A percentile compares a stretch with the other conserved stretches of the same genome.
phyloP scores from a whole-genome alignment of 2,888 invertebrate species.

The Philaethria dido region DNA sequence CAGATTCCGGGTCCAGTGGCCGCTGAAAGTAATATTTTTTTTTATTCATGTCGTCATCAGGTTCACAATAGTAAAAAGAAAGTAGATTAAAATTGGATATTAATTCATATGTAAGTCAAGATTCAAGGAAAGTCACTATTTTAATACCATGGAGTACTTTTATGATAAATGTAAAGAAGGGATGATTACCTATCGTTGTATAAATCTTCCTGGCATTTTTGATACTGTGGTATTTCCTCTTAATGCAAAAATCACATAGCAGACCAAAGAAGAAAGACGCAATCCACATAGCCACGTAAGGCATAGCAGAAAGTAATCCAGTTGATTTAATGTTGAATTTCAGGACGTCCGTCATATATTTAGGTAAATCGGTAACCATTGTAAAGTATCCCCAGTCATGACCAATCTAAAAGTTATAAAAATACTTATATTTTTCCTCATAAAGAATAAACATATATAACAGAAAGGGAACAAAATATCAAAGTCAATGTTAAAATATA shows the following conservation, averaged over 20 bases:
- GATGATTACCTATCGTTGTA: constrained; percentile 86
- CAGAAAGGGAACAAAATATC: too few species aligned
- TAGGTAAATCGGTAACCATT: constrained; percentile 88
- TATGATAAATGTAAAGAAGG: neutral
- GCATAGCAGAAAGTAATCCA: constrained; percentile 85
- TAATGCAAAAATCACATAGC: constrained; percentile 88
- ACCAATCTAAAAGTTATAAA: constrained; percentile 71
- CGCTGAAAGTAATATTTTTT: constrained; percentile 67
- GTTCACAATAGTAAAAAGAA: too few species aligned
- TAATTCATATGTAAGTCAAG: too few species aligned
- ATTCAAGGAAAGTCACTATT: too few species aligned
- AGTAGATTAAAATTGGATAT: too few species aligned
- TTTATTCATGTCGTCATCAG: too few species aligned
- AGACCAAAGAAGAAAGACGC: constrained; percentile 86
- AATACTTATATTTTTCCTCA: too few species aligned
- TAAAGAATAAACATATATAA: too few species aligned
- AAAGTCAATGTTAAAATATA: too few species aligned
- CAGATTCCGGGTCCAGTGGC: constrained; percentile 87
- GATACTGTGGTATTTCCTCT: constrained; percentile 82
- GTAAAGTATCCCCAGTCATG: constrained; percentile 90
- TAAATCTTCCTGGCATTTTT: constrained; percentile 86
- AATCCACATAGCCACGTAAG: constrained; percentile 87
- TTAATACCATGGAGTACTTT: neutral
- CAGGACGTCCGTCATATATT: constrained; percentile 87
- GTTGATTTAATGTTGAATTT: constrained; percentile 87